Evolutionary conservation across 23 tunicate species (phyloP), one percentile per base, ranked within the genome.

Genomic region (Corella eumyota): DNA sequence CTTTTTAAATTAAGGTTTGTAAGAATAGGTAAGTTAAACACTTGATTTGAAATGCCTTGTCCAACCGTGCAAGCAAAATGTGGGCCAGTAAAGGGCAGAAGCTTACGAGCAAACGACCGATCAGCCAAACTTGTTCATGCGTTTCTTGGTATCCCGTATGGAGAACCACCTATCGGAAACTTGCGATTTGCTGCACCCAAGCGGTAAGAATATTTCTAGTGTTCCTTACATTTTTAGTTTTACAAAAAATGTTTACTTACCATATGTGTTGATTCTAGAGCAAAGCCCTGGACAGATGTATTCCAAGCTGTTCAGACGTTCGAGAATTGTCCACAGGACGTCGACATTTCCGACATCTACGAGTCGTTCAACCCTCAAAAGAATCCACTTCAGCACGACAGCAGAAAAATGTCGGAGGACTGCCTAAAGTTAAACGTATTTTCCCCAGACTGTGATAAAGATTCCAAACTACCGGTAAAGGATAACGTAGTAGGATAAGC

Each of bases 341-440:
- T 30, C 56, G 51, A 40, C 3, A 77, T 66, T 9, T 65, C 73
- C 30, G 38, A 6, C n/a, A 30, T 34, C 22, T 72, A 64, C 65
- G 94, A 76, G 25, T 65, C 64, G 15, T 29, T 66, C 24, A 46
- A 65, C 50, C 94, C 94, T 27, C 48, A 31, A 60, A 85, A 85
- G 45, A 59, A 69, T 36, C n/a, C 61, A 3, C 52, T 85, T 19
- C 50, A 57, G 30, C 61, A 46, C 27, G 61, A 71, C 33, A 32
- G 21, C 6, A 32, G 37, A 48, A 60, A 51, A 26, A 36, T 58
- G 20, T 52, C 45, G 28, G 94, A 85, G 62, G 84, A 85, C 51
- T 85, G 94, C 62, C 50, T 85, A 19, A 52, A 50, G 36, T 38
- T 85, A 65, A 85, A 67, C 50, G 69, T 85, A 11, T 85, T 85